Base-by-base conservation (phyloP, 1,140 invertebrate genomes). In the Solen grandis region DNA sequence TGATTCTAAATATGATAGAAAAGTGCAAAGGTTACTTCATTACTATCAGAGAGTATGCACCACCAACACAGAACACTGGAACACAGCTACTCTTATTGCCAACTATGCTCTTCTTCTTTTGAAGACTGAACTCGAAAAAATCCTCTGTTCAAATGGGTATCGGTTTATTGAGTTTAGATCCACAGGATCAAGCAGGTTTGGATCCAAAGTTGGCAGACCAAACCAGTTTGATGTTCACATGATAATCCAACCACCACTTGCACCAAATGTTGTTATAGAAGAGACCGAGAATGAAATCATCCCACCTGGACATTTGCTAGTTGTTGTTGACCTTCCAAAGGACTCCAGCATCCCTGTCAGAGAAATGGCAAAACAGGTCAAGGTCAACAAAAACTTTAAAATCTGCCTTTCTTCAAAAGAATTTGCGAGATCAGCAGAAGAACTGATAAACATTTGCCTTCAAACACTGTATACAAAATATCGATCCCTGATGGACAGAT, bases 141-240 rank as follows among this genome's bases (percentile, higher is more conserved):
- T 83, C 35, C 60, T 3, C 22, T 54, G 72, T 19, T 36, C 66
- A 13, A 29, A 35, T 65, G 75, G 76, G 16, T 22, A 88, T 14
- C 83, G 73, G 52, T 86, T 88, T 70, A 29, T 86, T 3, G 52
- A 82, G 19, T 87, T 88, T 59, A 41, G 69, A 38, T 63, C 81
- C 0, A 80, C 83, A 52, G 89, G 89, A 31, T 88, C 88, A 65
- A 81, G 75, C 25, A 79, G 66, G 14, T 79, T 85, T 83, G 86
- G 87, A 27, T 82, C 82, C 1, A 85, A 85, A 57, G 82, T 86
- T 10, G 60, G 77, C 2, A 63, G 29, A 46, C 74, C 84, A 1
- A 84, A 86, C 69, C 82, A 83, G 14, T 86, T 85, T 85, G 87
- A 90, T 82, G 62, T 86, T 33, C 65, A 83, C 14, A 79, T 89